Percentiles rank a stretch among this genome's conserved stretches.
phyloP scores from a whole-genome alignment of 2,113 vertebrate genomes.

The Sebastes fasciatus region DNA sequence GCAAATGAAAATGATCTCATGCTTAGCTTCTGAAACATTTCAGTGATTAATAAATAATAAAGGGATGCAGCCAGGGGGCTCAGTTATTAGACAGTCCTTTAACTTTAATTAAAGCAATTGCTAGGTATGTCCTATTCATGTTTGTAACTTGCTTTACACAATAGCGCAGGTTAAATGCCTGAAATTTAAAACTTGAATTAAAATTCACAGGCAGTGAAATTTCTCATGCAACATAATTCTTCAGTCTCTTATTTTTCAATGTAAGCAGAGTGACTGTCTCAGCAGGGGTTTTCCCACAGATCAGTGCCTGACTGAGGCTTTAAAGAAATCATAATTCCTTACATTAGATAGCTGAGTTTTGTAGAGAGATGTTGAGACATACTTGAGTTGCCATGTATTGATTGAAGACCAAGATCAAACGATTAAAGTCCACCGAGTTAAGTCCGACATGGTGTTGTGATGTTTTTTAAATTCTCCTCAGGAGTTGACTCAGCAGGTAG shows the following conservation, averaged over 20 bases:
- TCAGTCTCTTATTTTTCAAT: background rate
- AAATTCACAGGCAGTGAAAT: background rate
- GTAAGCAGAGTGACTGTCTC: background rate
- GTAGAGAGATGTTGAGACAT: background rate
- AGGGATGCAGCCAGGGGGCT: background rate
- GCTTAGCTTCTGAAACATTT: conserved; percentile 3
- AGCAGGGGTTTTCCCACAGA: background rate
- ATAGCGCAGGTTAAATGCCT: background rate
- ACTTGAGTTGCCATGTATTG: background rate
- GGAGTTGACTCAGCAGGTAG: conserved; percentile 48
- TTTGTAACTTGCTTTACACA: background rate
- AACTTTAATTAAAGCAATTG: background rate
- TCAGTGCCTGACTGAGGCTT: background rate
- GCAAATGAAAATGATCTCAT: background rate
- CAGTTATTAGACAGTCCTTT: background rate
- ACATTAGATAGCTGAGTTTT: background rate
- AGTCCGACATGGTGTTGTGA: conserved; percentile 15
- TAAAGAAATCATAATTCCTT: conserved; percentile 22
- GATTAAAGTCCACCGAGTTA: background rate
- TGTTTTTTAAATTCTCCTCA: background rate
- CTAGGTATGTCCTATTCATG: background rate
- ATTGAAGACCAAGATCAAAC: conserved; percentile 40
- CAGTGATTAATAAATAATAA: background rate
- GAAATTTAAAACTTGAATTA: background rate
- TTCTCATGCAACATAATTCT: conserved; percentile 1